Conservation (phyloP, 2,888 invertebrate genomes). For the Diogma glabrata region DNA sequence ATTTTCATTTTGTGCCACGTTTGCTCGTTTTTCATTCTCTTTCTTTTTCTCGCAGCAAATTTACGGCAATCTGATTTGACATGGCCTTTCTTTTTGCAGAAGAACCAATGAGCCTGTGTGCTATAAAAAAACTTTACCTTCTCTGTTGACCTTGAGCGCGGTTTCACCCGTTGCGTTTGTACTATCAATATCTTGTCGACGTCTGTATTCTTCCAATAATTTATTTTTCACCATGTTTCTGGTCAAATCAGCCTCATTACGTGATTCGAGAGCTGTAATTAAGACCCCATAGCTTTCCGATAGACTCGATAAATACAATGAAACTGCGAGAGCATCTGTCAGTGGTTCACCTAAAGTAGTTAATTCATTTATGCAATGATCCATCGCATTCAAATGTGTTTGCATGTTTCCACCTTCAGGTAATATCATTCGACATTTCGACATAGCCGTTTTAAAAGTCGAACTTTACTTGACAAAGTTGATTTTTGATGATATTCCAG, state of each 20-base stretch:
- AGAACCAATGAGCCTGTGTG: too few species aligned
- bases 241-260: slow-evolving; percentile 5
- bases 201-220: slow-evolving; percentile 14
- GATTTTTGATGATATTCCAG: slow-evolving; percentile 5
- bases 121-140: too few species aligned
- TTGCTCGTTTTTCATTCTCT: not conserved
- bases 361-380: not conserved
- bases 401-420: not conserved
- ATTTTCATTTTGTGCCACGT: not conserved
- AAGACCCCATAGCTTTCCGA: too few species aligned
- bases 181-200: slow-evolving; percentile 10
- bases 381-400: not conserved
- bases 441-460: not conserved
- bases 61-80: slow-evolving; percentile 9
- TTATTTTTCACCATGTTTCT: slow-evolving; percentile 16
- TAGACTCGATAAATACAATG: too few species aligned
- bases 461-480: not conserved
- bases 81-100: too few species aligned
- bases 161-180: too few species aligned
- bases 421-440: not conserved
- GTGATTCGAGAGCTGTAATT: slow-evolving; percentile 11
- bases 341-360: not conserved
- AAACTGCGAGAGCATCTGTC: not conserved
- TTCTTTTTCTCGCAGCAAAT: not conserved
- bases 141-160: not conserved